phyloP scores from a whole-genome alignment of 1,140 invertebrate species.

The Habropoda laboriosa region DNA sequence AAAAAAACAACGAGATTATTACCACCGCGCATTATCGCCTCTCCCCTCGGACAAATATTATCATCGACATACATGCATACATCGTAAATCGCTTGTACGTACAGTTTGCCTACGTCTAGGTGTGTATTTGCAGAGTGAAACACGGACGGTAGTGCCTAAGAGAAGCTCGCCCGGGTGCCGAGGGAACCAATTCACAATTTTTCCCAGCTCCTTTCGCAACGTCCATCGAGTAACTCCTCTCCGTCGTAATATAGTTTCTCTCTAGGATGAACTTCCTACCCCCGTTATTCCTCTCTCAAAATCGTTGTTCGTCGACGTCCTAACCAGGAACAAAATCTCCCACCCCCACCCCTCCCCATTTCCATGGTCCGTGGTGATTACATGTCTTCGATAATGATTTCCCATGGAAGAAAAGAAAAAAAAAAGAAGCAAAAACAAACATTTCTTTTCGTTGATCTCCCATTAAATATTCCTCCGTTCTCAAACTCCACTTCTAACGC shows the following conservation, averaged over 20 bases:
- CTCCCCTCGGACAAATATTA: neutral
- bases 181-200: neutral
- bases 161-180: slow-evolving; percentile 36
- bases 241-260: too few relatives aligned
- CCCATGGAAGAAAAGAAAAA: neutral
- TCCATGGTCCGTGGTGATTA: neutral
- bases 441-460: slow-evolving; percentile 13
- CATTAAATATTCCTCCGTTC: neutral
- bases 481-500: too few relatives aligned
- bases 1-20: slow-evolving; percentile 11
- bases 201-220: too few relatives aligned
- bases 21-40: neutral
- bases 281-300: neutral
- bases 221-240: too few relatives aligned
- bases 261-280: neutral
- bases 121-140: slow-evolving; percentile 40
- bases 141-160: slow-evolving; percentile 66
- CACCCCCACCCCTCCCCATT: too few relatives aligned
- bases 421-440: too few relatives aligned
- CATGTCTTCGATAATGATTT: neutral
- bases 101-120: slow-evolving; percentile 28
- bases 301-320: slow-evolving; percentile 13
- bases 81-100: slow-evolving; percentile 31
- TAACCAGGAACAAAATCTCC: slow-evolving; percentile 1
- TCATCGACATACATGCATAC: slow-evolving; percentile 17